Base-by-base conservation (phyloP, 1,140 invertebrate species). In the Polyergus mexicanus region DNA sequence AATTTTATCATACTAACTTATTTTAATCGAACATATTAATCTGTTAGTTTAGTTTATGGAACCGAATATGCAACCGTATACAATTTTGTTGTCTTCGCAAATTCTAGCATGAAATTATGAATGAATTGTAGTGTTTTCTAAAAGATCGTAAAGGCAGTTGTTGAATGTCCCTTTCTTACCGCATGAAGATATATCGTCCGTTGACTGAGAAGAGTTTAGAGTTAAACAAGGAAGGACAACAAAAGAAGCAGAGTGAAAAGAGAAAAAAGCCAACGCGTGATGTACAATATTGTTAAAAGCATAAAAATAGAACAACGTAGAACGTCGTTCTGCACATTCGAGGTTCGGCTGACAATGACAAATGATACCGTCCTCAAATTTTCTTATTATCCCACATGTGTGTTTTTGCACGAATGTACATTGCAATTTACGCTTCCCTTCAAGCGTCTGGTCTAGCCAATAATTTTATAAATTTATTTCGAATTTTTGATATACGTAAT, bases 261-360 rank as follows among this genome's bases (percentile, higher is more conserved):
- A 86, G 84, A 86, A 86, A 86, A 72, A 85, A 90, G 78, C 77
- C 84, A 90, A 90, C 88, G 88, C 86, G 86, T 92, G 92, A 90
- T 86, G 89, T 92, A 92, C 91, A 92, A 92, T 92, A 92, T 92
- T 92, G 92, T 92, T 92, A 92, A 92, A 92, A 92, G 93, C 93
- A 92, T 92, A 92, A 89, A 93, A 93, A 93, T 91, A 93, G 91
- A 93, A 88, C 80, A 81, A 89, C 81, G 88, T 86, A 80, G 85
- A 88, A 54, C 86, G 86, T 87, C 87, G 87, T 80, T 84, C 80
- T 80, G 86, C 84, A 86, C 92, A 91, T 92, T 91, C 91, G 91
- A 88, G 89, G 90, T 91, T 86, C 92, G 90, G 72, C 86, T 92
- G 92, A 94, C 93, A 94, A 92, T 94, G 93, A 94, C 91, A 91